Percentiles rank a stretch among this genome's conserved stretches.
Evolutionary conservation across 2,888 invertebrate species (phyloP).

Genomic region (Rosalia funebris): DNA sequence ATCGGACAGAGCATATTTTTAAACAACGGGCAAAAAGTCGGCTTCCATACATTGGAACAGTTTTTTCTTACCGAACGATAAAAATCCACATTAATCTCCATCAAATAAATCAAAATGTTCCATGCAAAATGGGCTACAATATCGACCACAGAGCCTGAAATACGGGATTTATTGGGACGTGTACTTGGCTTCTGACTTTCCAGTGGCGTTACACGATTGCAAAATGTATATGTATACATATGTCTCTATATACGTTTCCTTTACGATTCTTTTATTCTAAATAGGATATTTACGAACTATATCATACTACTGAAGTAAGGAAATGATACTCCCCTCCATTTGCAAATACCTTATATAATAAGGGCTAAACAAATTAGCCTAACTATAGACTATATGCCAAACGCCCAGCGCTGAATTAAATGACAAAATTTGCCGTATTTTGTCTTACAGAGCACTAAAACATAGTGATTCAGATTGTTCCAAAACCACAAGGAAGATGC

Average conservation of each 20-base stretch:
- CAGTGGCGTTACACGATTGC: not conserved
- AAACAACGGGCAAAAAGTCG: not conserved
- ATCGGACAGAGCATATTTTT: not conserved
- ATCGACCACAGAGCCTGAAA: conserved; percentile 10
- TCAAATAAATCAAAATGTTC: conserved; percentile 55
- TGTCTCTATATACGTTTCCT: not conserved
- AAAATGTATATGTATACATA: not conserved
- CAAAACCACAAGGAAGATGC: too few species aligned
- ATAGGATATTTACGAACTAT: too few species aligned
- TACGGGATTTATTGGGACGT: not conserved
- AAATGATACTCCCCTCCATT: too few species aligned
- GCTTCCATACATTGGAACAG: not conserved
- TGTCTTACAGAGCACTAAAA: too few species aligned
- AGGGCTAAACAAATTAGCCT: too few species aligned
- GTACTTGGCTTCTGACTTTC: conserved; percentile 7
- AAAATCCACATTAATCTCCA: conserved; percentile 52
- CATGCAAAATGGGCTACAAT: conserved; percentile 46
- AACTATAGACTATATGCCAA: too few species aligned
- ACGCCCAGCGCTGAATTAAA: too few species aligned
- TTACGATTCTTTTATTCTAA: too few species aligned
- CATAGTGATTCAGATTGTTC: too few species aligned
- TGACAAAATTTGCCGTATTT: too few species aligned
- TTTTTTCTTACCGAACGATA: not conserved
- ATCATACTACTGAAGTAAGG: too few species aligned
- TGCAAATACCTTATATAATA: too few species aligned